Conservation (phyloP, 2,888 invertebrate species). For the Vannuccia rotundouncinata region DNA sequence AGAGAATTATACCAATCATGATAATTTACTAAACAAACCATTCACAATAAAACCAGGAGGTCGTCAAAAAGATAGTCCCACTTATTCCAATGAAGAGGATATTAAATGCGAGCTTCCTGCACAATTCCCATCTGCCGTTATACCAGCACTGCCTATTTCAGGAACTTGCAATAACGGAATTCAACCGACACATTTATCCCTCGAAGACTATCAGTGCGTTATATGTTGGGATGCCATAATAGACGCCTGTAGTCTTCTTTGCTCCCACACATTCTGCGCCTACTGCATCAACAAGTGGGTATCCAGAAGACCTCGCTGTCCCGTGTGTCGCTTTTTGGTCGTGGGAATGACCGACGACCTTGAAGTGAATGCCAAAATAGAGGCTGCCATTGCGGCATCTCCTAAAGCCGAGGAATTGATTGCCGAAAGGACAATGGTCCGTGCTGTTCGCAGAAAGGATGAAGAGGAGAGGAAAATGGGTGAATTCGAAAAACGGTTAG, state of each 20-base stretch:
- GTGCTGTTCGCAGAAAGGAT: background rate
- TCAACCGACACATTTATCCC: no score
- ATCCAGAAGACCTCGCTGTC: constrained; percentile 66
- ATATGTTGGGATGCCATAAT: background rate
- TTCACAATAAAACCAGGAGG: no score
- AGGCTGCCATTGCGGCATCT: background rate
- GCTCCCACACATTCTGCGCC: constrained; percentile 70
- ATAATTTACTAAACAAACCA: no score
- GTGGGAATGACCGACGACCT: background rate
- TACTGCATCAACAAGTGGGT: constrained; percentile 68
- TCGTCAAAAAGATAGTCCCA: no score
- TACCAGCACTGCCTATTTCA: no score
- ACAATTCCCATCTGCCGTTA: no score
- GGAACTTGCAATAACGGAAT: no score
- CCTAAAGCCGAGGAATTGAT: background rate
- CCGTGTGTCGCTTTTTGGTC: constrained; percentile 62
- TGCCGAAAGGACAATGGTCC: background rate
- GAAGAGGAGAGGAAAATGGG: background rate
- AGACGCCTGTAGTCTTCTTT: constrained; percentile 64
- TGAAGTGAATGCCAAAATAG: background rate
- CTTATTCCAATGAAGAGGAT: no score
- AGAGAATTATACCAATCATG: no score
- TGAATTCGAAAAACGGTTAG: background rate
- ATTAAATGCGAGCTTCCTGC: no score
- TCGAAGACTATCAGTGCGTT: background rate